phyloP scores from a whole-genome alignment of 1,140 invertebrate genomes.

The Ylistrum balloti region DNA sequence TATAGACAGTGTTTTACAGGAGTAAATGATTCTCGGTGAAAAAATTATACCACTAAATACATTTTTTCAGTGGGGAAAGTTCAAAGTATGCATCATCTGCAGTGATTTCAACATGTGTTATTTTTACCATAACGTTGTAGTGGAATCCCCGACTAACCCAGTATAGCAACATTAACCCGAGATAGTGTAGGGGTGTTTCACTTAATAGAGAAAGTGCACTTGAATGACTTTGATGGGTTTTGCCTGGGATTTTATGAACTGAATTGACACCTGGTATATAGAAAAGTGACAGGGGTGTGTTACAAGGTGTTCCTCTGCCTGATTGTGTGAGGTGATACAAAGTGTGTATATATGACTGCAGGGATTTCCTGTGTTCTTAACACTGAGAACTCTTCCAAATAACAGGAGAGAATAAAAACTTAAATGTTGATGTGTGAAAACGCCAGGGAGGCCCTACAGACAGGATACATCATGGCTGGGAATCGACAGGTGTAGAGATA shows the following conservation, averaged over 20 bases:
- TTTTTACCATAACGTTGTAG: neutral
- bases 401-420: neutral
- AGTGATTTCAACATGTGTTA: neutral
- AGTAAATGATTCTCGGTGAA: neutral
- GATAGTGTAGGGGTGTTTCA: neutral
- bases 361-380: neutral
- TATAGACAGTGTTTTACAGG: neutral
- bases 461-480: neutral
- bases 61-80: neutral
- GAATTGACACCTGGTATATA: neutral
- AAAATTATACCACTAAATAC: neutral
- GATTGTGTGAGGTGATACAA: neutral
- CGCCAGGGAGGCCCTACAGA: neutral
- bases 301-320: neutral
- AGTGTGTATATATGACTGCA: neutral
- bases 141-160: neutral
- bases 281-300: neutral
- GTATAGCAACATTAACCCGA: neutral
- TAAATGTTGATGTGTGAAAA: neutral
- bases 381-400: neutral
- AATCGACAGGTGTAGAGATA: neutral
- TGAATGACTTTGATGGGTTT: slow-evolving; percentile 16
- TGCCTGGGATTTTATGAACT: slow-evolving; percentile 20
- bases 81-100: neutral
- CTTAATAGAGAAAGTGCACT: neutral